Evolutionary conservation across 2,888 invertebrate species (phyloP), one percentile per base, ranked within the genome.

Genomic region (Xestia c-nigrum): DNA sequence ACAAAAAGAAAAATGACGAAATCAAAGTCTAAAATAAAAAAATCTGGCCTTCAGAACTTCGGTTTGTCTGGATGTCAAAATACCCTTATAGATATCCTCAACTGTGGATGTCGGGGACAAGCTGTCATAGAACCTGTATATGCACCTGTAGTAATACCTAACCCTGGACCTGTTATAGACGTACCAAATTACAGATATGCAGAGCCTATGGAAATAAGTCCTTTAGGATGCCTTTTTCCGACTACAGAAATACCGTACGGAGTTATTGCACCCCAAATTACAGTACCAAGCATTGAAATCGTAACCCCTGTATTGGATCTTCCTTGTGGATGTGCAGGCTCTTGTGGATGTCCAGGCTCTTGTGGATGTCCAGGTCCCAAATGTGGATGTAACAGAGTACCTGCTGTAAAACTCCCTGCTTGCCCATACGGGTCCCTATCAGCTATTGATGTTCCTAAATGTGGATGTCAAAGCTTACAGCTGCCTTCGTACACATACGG

Each of bases 111-210:
- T 46, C 80, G 83, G 5, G 73, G 76, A 0, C 59, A 31, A 31
- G 31, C 88, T 21, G 31, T 76, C 0, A 64, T 79, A 9, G 88
- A 88, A 61, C 55, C 85, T 16, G 68, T 73, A 0, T 65, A 84
- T n/a, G 52, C 69, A 6, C 74, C 85, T 7, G 50, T 84, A 5
- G 55, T 61, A 0, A 14, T 80, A 3, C 19, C 85, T 1, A 38
- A 4, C 46, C 73, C 84, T 52, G 63, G 63, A 1, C 81, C 85
- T 5, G 52, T 87, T 1, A 66, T 87, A 0, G 88, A 88, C 7
- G 70, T 87, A 5, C 87, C 88, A 3, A 84, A 87, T 43, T 87
- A 85, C 9, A 82, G 84, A 76, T 86, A 83, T 24, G 82, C 71
- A 1, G 87, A 87, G 0, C 59, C 84, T 5, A 10, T 75, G 2